Base-by-base conservation (phyloP, 2,888 invertebrate genomes). In the Liposcelis brunnea region DNA sequence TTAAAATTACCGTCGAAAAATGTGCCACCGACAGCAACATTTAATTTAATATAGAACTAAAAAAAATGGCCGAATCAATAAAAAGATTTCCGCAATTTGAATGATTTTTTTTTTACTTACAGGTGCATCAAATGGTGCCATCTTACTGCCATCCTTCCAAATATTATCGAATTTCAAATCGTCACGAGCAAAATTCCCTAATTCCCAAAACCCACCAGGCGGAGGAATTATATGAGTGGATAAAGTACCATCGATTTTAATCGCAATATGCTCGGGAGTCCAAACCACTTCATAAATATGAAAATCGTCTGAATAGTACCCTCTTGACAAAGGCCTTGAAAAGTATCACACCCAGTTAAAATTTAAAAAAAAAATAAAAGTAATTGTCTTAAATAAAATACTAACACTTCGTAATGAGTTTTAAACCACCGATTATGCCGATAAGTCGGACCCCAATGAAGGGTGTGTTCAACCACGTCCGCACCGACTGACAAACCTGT, bases 51-150 rank as follows among this genome's bases (percentile, higher is more conserved):
- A 52, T 58, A 60, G 52, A 61, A 65, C 59, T 61, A 44, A 4
- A 6, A 35, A 16, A 35, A 35, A 14, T n/a, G n/a, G n/a, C n/a
- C n/a, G n/a, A n/a, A n/a, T n/a, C n/a, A 35, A 15, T 7, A 35
- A 26, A 26, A 26, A 26, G 8, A 26, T 26, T 26, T 8, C 8
- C 26, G 8, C 26, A 6, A 26, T 6, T 26, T 26, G 5, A 26
- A 26, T 6, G 8, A 26, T 26, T 26, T 26, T 26, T 6, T 26
- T 6, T 14, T 15, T n/a, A 19, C 44, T 15, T 14, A 45, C 45
- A 67, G 69, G 71, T 56, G 75, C 68, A 56, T 78, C 77, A 53
- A 78, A 78, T 2, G 78, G 78, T 11, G 77, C 77, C 74, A 77
- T 74, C 55, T 67, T 70, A 21, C 61, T 58, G 37, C 65, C 70